Base-by-base conservation (phyloP, 1,140 invertebrate genomes). In the Pachypsylla venusta region DNA sequence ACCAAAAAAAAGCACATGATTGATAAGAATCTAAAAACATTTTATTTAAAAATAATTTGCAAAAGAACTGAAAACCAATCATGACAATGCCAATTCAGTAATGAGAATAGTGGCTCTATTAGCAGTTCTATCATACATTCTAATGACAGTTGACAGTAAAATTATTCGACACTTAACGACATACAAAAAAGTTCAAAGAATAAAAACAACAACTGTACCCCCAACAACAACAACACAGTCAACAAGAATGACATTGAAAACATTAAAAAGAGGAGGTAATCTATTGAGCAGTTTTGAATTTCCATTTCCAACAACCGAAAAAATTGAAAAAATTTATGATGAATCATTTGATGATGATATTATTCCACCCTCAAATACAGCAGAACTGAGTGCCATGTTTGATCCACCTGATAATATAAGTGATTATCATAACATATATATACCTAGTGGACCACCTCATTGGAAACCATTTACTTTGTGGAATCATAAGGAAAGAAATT, bases 141-240 rank as follows among this genome's bases (percentile, higher is more conserved):
- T 3, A 7, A 48, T 48, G 42, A 48, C n/a, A n/a, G 42, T 48
- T 19, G 42, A 48, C 22, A 48, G 42, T 22, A 48, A 48, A 48
- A 35, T 10, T 10, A 48, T 48, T n/a, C 42, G 42, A 48, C 42
- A 48, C n/a, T 48, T 48, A 22, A 48, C 42, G 22, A 48, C 42
- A 48, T 4, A 5, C 7, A 48, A 48, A 48, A 48, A 48, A 19
- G 42, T 48, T 4, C 16, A n/a, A 19, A n/a, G 42, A 5, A 48
- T 3, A 5, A 4, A n/a, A 48, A 48, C 7, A 5, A 5, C 42
- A 48, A 48, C 42, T 7, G 22, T 22, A 48, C 4, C n/a, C n/a
- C 16, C 42, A 5, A 48, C 4, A 3, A 48, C 42, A 5, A 48
- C 4, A 3, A 35, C n/a, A 35, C 7, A 4, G 42, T 7, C 5